Percentiles rank a stretch among this genome's conserved stretches.
Evolutionary conservation across 2,113 vertebrate genomes (phyloP).

Genomic region (Paracanthobrama guichenoti): DNA sequence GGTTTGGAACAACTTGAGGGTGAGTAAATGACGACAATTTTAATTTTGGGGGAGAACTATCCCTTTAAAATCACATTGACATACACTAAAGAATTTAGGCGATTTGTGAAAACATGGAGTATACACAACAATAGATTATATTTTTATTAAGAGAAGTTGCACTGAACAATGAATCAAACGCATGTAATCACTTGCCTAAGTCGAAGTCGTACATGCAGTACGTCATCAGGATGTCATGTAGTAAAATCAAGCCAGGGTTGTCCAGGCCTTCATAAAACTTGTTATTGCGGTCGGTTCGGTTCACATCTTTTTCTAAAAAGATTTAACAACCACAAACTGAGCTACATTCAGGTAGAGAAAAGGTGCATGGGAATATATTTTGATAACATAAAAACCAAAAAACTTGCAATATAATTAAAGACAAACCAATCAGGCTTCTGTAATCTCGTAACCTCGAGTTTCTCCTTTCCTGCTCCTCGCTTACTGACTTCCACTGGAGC

Average conservation of each 20-base stretch:
- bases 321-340: not conserved
- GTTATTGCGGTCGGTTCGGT: slow-evolving; percentile 94
- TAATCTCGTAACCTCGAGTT: slow-evolving; percentile 93
- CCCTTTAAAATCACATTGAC: no score
- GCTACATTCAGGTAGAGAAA: not conserved
- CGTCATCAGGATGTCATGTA: slow-evolving; percentile 98
- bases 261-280: slow-evolving; percentile 94
- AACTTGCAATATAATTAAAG: not conserved
- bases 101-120: not conserved
- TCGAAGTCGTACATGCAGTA: slow-evolving; percentile 99
- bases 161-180: not conserved
- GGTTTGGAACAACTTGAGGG: no score
- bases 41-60: no score
- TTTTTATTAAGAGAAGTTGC: slow-evolving; percentile 8
- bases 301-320: slow-evolving; percentile 92
- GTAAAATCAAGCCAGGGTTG: slow-evolving; percentile 91
- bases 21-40: no score
- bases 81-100: not conserved
- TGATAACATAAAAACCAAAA: not conserved
- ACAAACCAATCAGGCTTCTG: slow-evolving; percentile 91
- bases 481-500: slow-evolving; percentile 96
- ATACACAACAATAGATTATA: not conserved
- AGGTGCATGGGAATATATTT: not conserved
- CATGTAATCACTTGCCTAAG: slow-evolving; percentile 82
- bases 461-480: slow-evolving; percentile 92